These are phyloP conservation scores for Cistogaster globosa DNA, from an alignment of 2,888 invertebrate genomes.

Conservation along the genomic window DNA sequence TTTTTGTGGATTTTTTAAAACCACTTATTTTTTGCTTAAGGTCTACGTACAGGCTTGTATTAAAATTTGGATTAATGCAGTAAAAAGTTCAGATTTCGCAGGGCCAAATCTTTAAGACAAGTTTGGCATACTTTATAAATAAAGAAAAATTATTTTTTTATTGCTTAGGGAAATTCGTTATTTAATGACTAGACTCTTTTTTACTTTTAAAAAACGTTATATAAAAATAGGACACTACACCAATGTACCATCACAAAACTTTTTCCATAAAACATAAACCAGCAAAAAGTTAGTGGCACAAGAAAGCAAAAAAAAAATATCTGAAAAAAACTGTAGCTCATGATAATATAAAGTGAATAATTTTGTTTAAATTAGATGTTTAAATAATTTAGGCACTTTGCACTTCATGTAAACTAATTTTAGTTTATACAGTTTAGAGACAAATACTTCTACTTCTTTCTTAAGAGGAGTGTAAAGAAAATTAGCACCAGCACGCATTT, in stretches of 20 bases:
- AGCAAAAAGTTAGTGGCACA: background rate
- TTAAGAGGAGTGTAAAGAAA: constrained; percentile 16
- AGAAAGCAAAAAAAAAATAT: constrained; percentile 1
- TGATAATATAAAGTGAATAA: constrained; percentile 51
- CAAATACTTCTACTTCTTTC: background rate
- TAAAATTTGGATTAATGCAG: no score
- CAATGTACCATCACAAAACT: constrained; percentile 6
- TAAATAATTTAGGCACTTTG: constrained; percentile 54
- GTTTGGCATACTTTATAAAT: no score
- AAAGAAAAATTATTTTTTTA: no score
- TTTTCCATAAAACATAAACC: constrained; percentile 1
- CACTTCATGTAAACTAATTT: constrained; percentile 31
- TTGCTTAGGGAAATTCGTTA: no score
- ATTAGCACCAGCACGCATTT: constrained; percentile 63
- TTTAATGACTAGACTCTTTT: no score
- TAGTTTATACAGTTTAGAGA: background rate
- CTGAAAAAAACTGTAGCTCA: background rate
- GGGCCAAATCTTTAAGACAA: no score
- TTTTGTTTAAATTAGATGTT: constrained; percentile 52
- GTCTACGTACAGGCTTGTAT: no score
- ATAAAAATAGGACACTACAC: constrained; percentile 4
- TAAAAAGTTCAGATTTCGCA: no score
- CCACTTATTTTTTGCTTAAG: no score
- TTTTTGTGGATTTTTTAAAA: no score
- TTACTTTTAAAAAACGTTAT: background rate